phyloP scores from a whole-genome alignment of 2,888 invertebrate genomes.

The Iselma pallidipennis region DNA sequence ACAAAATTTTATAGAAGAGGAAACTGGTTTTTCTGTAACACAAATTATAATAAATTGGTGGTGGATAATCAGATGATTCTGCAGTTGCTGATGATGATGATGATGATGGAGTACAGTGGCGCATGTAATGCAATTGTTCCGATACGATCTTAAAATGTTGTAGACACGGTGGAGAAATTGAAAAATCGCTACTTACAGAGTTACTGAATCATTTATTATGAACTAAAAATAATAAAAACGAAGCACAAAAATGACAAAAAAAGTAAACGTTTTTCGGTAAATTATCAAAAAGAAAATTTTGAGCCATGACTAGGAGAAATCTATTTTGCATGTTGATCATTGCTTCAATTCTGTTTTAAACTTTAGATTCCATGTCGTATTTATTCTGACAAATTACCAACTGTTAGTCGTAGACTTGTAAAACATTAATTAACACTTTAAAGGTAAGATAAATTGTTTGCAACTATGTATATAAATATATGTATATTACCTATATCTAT shows the following conservation, averaged over 20 bases:
- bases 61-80: constrained; percentile 1
- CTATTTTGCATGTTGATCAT: constrained; percentile 19
- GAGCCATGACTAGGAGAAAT: too few species aligned
- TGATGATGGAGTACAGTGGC: not conserved
- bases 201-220: not conserved
- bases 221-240: not conserved
- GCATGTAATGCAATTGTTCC: not conserved
- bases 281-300: not conserved
- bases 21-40: not conserved
- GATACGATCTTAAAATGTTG: not conserved
- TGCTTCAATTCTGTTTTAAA: constrained; percentile 8
- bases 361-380: not conserved
- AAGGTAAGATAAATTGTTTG: not conserved
- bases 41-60: not conserved
- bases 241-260: too few species aligned
- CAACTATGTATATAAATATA: not conserved
- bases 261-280: too few species aligned
- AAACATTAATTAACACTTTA: not conserved
- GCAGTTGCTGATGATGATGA: not conserved
- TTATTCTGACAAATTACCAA: not conserved
- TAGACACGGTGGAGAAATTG: not conserved
- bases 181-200: not conserved
- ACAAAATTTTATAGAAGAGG: not conserved
- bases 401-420: not conserved
- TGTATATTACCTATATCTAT: too few species aligned